Evolutionary conservation across 2,113 vertebrate species (phyloP).

Genomic region (Syrrhaptes paradoxus): DNA sequence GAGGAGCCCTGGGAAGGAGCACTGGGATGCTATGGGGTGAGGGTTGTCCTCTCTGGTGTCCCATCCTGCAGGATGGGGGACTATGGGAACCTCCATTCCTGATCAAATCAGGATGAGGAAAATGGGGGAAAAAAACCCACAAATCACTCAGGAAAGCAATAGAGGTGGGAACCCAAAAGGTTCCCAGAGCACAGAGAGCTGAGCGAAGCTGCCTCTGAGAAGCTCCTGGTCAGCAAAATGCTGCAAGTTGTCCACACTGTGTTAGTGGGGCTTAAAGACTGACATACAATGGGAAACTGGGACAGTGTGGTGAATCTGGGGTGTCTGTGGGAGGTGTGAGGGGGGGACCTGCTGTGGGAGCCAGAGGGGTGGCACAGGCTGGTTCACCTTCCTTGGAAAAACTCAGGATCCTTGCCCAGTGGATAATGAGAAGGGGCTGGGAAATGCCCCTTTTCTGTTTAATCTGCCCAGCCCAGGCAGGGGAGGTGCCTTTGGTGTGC

Average conservation of each 20-base stretch:
- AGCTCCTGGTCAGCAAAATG: background rate
- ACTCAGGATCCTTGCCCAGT: background rate
- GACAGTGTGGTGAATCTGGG: background rate
- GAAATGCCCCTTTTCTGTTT: background rate
- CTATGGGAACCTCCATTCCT: background rate
- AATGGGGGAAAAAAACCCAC: background rate
- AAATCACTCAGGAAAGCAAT: background rate
- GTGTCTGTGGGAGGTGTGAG: background rate
- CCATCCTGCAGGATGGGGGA: background rate
- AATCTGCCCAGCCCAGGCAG: background rate
- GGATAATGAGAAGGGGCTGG: background rate
- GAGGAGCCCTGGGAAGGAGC: background rate
- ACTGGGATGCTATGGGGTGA: background rate
- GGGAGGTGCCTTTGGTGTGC: background rate
- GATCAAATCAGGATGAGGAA: background rate
- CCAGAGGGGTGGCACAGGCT: background rate
- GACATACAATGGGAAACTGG: fast-evolving
- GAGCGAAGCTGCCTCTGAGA: background rate
- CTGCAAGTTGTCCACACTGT: background rate
- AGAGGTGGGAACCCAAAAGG: background rate
- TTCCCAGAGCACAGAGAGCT: background rate
- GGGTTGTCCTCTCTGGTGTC: background rate
- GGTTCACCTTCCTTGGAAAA: background rate
- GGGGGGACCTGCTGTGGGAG: background rate
- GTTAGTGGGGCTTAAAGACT: fast-evolving